Percentiles rank a stretch among this genome's conserved stretches.
phyloP scores from a whole-genome alignment of 2,797 vertebrate genomes.

The Cyprinodon diabolis region DNA sequence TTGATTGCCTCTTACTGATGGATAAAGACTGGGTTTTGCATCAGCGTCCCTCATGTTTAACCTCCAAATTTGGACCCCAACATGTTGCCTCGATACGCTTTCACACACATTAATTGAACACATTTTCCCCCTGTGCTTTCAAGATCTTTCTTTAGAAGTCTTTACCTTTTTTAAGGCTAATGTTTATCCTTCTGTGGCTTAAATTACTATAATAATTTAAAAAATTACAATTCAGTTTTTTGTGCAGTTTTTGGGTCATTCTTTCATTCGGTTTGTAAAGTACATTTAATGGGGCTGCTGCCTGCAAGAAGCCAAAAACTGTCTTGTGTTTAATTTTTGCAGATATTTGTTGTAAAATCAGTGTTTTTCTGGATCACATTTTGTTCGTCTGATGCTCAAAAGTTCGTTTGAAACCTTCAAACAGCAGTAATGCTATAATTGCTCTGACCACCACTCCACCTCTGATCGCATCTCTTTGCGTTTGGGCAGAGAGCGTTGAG shows the following conservation, averaged over 20 bases:
- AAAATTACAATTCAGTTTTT: background rate
- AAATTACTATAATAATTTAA: background rate
- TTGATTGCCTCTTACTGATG: slow-evolving; percentile 9
- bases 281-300: background rate
- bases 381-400: background rate
- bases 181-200: background rate
- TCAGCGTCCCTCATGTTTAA: slow-evolving; percentile 25
- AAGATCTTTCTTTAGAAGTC: slow-evolving; percentile 11
- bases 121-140: slow-evolving; percentile 5
- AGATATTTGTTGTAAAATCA: background rate
- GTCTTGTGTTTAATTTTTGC: background rate
- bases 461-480: background rate
- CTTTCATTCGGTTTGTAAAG: background rate
- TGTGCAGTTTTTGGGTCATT: background rate
- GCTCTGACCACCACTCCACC: background rate
- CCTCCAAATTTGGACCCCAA: slow-evolving; percentile 19
- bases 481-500: background rate
- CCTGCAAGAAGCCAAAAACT: background rate
- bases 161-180: background rate
- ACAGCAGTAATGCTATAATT: background rate
- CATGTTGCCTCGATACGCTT: slow-evolving; percentile 26
- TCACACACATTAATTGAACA: slow-evolving; percentile 56
- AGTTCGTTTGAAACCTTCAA: background rate
- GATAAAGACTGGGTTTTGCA: slow-evolving; percentile 21
- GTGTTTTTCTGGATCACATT: background rate